phyloP scores from a whole-genome alignment of 2,113 vertebrate genomes.

The Anolis carolinensis region DNA sequence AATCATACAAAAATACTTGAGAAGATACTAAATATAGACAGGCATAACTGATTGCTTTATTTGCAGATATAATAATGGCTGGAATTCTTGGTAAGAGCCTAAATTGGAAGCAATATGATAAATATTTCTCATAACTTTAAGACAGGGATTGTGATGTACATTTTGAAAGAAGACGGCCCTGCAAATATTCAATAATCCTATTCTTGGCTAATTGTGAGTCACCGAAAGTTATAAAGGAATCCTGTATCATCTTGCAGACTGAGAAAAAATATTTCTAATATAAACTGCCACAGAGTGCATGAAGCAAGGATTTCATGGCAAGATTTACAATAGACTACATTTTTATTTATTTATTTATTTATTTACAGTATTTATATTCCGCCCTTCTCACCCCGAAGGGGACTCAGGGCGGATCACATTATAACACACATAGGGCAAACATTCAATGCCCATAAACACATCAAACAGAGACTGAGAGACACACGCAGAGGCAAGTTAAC shows the following conservation, averaged over 20 bases:
- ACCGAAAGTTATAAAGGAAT: not conserved
- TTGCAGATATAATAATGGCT: not conserved
- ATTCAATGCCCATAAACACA: too few species aligned
- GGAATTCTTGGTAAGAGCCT: not conserved
- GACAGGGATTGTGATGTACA: not conserved
- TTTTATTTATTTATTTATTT: too few species aligned
- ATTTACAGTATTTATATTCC: too few species aligned
- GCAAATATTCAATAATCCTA: not conserved
- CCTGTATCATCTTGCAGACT: not conserved
- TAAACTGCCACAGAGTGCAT: too few species aligned
- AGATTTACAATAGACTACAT: too few species aligned
- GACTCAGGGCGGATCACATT: too few species aligned
- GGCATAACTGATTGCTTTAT: not conserved
- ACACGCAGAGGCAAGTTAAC: too few species aligned
- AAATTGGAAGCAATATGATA: not conserved
- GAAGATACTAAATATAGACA: not conserved
- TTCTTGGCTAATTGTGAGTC: not conserved
- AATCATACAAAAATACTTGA: conserved; percentile 3
- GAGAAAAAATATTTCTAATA: too few species aligned
- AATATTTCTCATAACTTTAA: not conserved
- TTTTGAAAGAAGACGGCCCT: not conserved
- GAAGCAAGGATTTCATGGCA: too few species aligned
- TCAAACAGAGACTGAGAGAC: too few species aligned
- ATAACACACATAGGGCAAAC: too few species aligned
- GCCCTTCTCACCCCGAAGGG: too few species aligned